Base-by-base conservation (phyloP, 2,888 invertebrate species). In the Flexamia atlantica region DNA sequence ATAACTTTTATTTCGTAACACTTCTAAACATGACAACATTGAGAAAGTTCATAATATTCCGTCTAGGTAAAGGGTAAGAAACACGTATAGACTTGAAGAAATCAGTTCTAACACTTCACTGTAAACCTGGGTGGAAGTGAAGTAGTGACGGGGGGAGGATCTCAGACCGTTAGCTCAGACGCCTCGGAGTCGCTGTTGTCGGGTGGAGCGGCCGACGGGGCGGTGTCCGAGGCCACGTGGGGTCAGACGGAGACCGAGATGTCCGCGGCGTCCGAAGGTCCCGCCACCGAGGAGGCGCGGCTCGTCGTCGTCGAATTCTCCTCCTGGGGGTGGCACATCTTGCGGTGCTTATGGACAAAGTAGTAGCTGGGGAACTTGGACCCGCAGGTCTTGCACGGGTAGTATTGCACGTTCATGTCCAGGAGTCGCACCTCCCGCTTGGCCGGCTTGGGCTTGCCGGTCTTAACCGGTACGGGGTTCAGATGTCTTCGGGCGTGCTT, bases 311-410 rank as follows among this genome's bases (percentile, higher is more conserved):
- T 20, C 17, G 36, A 12, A 12, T 70, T 23, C 20, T 84, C 84
- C 60, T 94, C 94, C 81, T 94, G 94, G 0, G 94, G 94, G 89
- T 97, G 97, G 89, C 97, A 97, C 88, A 95, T 90, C 91, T 97
- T 97, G 81, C 97, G 92, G 89, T 97, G 97, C 89, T 97, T 97
- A 90, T 97, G 97, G 30, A 97, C 97, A 91, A 97, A 97, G 91
- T 97, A 97, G 89, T 97, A 97, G 36, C 79, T 79, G 85, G 50
- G 79, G 57, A 79, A 79, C 57, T 97, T 97, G 88, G 94, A 96
- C 25, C 97, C 97, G 90, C 97, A 97, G 0, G 96, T 97, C 90
- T 97, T 97, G 90, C 97, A 97, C 0, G 97, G 97, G 90, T 97
- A 97, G 91, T 97, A 97, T 90, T 97, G 97, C 0, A 97, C 93